Base-by-base conservation (phyloP, 2,797 vertebrate species). In the Miichthys miiuy region DNA sequence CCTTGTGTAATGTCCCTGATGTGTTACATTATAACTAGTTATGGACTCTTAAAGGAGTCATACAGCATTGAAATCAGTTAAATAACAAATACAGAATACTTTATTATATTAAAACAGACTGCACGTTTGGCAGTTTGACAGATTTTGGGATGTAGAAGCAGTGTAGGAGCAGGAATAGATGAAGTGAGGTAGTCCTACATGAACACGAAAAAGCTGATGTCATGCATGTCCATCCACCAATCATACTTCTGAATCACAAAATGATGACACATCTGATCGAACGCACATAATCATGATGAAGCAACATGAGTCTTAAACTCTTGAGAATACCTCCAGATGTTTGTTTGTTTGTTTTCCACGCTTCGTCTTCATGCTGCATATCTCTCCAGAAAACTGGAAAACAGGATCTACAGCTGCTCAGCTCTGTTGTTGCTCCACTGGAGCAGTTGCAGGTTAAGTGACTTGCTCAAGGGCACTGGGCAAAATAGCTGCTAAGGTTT, bases 401-500 rank as follows among this genome's bases (percentile, higher is more conserved):
- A 34, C 54, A 23, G 41, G 67, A 27, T 82, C 55, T 57, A 20
- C 66, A 57, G 65, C 41, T 70, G 75, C 75, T 81, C 81, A 61
- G 69, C 71, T 62, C 51, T 57, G n/a, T 16, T 67, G 83, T 79
- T 80, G 90, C 85, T 90, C 79, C 87, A 78, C 69, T 87, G 85
- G 81, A 88, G 78, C 88, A 88, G 77, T 41, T n/a, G 70, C 80
- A 85, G 81, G 86, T 90, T 83, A 90, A 91, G 90, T 91, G 89
- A 91, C 88, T 92, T 92, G 90, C 90, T 93, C 87, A 93, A 93
- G 87, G 88, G 87, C 88, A 89, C 77, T 77, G 80, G 72, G 83
- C 70, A 81, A 86, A 87, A 87, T 87, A 87, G 82, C 83, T 75
- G 80, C 81, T 73, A 47, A 72, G 74, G 66, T 68, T 58, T 25